Evolutionary conservation across 2,797 vertebrate species (phyloP).

Genomic region (Cynopterus sphinx): DNA sequence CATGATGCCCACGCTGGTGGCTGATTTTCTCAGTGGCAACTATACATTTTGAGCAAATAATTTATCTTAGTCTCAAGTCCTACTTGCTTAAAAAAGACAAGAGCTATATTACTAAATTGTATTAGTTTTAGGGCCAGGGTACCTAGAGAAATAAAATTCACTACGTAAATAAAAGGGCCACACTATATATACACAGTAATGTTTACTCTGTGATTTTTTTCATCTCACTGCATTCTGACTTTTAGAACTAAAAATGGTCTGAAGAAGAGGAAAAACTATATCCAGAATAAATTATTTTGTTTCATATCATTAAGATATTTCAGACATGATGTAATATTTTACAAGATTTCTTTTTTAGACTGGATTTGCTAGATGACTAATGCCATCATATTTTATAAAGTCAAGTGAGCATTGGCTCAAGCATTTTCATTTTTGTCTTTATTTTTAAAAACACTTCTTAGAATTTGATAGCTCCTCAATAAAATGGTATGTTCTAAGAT

Average conservation of each 20-base stretch:
- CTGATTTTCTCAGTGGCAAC: background rate
- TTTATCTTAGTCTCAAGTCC: background rate
- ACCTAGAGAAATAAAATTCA: constrained; percentile 4
- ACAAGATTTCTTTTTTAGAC: background rate
- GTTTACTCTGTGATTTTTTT: background rate
- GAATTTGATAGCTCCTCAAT: background rate
- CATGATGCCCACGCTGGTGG: background rate
- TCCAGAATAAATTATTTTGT: constrained; percentile 21
- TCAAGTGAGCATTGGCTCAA: background rate
- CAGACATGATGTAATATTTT: background rate
- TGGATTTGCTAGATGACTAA: background rate
- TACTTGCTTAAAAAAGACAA: background rate
- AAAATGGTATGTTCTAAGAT: background rate
- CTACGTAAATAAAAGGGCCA: background rate
- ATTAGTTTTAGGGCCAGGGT: background rate
- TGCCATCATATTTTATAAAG: background rate
- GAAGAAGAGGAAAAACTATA: background rate
- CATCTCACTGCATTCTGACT: background rate
- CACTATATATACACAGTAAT: background rate
- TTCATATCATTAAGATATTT: constrained; percentile 30
- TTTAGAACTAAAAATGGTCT: constrained; percentile 10
- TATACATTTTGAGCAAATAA: background rate
- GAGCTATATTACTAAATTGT: background rate
- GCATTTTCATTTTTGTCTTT: background rate
- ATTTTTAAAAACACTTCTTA: constrained; percentile 1